Percentiles rank a stretch among this genome's conserved stretches.
Conservation (phyloP, 2,113 vertebrate species). For the Pseudorhombus dupliciocellatus region DNA sequence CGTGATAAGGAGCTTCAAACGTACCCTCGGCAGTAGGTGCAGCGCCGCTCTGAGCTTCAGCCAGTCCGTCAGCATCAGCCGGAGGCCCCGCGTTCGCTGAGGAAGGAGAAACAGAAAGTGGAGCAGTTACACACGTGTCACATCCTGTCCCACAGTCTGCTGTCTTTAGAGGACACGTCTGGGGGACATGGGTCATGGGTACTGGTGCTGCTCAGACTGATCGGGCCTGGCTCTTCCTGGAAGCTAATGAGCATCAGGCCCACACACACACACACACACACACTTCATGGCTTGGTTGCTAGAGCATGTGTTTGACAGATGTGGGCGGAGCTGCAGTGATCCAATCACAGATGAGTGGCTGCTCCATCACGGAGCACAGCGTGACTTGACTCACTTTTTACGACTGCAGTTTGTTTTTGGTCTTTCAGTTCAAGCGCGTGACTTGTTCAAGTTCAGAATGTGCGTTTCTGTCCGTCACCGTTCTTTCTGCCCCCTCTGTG, state of each 20-base stretch:
- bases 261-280: slow-evolving; percentile 23
- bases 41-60: slow-evolving; percentile 70
- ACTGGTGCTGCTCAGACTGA: slow-evolving; percentile 20
- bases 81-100: slow-evolving; percentile 53
- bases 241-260: slow-evolving; percentile 52
- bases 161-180: slow-evolving; percentile 4
- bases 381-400: no score
- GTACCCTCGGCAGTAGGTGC: slow-evolving; percentile 68
- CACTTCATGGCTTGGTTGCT: slow-evolving; percentile 31
- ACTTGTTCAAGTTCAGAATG: no score
- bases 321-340: slow-evolving; percentile 41
- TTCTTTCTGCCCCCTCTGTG: no score
- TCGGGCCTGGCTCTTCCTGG: slow-evolving; percentile 14
- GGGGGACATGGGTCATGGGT: slow-evolving; percentile 34
- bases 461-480: no score
- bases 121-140: no score
- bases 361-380: no score
- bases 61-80: slow-evolving; percentile 54
- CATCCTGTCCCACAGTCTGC: not conserved
- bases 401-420: no score
- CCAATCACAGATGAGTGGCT: no score
- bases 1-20: not conserved
- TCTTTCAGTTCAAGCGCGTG: no score
- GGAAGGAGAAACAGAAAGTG: not conserved
- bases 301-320: slow-evolving; percentile 62